Evolutionary conservation across 2,888 invertebrate species (phyloP).

Genomic region (Nematopogon swammerdamellus): DNA sequence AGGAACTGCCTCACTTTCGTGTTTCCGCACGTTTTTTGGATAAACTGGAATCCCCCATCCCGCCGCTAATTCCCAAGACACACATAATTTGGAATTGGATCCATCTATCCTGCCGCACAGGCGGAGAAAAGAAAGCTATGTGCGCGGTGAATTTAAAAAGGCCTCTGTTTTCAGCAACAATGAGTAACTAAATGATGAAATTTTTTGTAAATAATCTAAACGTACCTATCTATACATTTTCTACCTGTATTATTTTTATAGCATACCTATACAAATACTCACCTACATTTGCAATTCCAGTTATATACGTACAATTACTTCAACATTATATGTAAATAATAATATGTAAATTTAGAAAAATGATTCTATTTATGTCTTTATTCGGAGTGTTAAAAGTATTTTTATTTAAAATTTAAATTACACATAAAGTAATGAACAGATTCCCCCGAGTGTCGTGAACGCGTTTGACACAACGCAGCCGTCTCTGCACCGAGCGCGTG

Average conservation of each 20-base stretch:
- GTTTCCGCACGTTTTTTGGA: slow-evolving; percentile 42
- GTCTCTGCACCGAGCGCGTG: neutral
- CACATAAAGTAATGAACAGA: neutral
- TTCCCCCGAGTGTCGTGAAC: neutral
- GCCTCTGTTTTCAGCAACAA: neutral
- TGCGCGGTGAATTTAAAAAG: neutral
- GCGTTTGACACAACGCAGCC: neutral
- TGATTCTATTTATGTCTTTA: too few species aligned
- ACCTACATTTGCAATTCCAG: too few species aligned
- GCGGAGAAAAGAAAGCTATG: slow-evolving; percentile 36
- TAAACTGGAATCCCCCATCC: slow-evolving; percentile 51
- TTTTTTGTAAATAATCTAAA: too few species aligned
- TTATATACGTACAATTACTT: too few species aligned
- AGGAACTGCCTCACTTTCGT: neutral
- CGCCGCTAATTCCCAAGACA: slow-evolving; percentile 57
- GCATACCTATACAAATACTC: too few species aligned
- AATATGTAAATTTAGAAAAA: too few species aligned
- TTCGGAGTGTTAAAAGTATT: too few species aligned
- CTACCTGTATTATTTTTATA: too few species aligned
- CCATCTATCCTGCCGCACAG: slow-evolving; percentile 53
- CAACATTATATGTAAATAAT: too few species aligned
- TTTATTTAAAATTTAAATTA: neutral
- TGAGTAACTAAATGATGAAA: neutral
- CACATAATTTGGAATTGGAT: slow-evolving; percentile 60
- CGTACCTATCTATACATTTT: too few species aligned